Base-by-base conservation (phyloP, 1,140 invertebrate species). In the Leptopilina boulardi region DNA sequence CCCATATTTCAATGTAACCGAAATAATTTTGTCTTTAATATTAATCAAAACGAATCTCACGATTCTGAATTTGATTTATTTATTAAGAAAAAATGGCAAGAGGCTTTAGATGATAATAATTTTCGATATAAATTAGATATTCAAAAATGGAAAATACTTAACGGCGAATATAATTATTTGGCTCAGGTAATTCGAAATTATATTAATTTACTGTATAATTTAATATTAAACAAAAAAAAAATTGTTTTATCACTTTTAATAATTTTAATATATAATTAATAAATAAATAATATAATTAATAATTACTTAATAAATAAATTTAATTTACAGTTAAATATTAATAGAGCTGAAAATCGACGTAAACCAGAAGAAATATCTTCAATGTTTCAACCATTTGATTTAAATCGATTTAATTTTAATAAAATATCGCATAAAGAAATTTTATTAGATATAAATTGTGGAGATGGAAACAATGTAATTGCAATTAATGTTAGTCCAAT, bases 401-500 rank as follows among this genome's bases (percentile, higher is more conserved):
- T 88, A 1, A 82, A 90, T 42, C 85, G 89, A 73, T 96, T 96
- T 84, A 94, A 96, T 89, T 96, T 96, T 81, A 94, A 91, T 2
- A 94, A 94, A 89, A 89, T 94, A 72, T 85, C 90, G 19, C 23
- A 87, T 18, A 81, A 92, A 79, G 95, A 96, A 89, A 90, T 94
- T 71, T 83, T 94, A 47, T 91, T 93, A 79, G 78, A 91, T 34
- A 78, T 91, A 73, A 82, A 83, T 71, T 80, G 86, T 77, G 78
- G 79, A 42, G 77, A 84, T 73, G 79, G 83, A 70, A 85, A 88
- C 76, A 87, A 93, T 80, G 77, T 84, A 59, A 79, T 92, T 88
- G 74, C 94, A 34, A 92, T 95, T 38, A 96, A 96, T 91, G 92
- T 93, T 3, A 96, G 95, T 85, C 95, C 95, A 2, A 90, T 96